Conservation (phyloP, 1,140 invertebrate species). For the Caerostris extrusa region DNA sequence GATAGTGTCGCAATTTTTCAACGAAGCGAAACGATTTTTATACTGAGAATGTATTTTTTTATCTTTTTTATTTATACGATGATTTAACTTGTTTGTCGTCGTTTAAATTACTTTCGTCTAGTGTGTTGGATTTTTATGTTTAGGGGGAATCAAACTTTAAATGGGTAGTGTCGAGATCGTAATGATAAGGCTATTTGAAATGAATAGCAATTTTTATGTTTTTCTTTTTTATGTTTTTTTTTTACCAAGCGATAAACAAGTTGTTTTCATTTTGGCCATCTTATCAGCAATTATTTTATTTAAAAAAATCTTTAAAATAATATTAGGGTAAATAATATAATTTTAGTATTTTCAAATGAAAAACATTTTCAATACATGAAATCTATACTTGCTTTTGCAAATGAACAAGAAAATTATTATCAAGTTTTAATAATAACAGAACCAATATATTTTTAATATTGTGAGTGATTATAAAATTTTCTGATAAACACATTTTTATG, state of each 20-base stretch:
- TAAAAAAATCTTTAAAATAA: too few species aligned
- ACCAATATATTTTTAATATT: too few species aligned
- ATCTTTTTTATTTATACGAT: neutral
- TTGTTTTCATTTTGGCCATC: too few species aligned
- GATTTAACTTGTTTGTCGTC: neutral
- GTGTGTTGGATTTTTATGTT: neutral
- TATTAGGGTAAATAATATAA: too few species aligned
- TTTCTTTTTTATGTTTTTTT: neutral
- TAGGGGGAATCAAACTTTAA: neutral
- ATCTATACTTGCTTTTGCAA: too few species aligned
- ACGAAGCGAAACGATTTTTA: neutral
- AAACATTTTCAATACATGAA: too few species aligned
- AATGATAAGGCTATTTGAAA: constrained; percentile 20
- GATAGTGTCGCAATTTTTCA: constrained; percentile 18
- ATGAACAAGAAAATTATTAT: too few species aligned
- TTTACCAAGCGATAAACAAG: neutral
- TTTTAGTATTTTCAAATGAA: too few species aligned
- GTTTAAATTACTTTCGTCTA: constrained; percentile 4
- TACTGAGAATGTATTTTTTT: neutral
- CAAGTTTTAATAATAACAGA: too few species aligned
- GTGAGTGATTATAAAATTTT: too few species aligned
- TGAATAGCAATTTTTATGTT: neutral
- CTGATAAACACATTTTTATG: too few species aligned
- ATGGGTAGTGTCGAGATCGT: neutral
- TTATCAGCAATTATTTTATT: too few species aligned